Base-by-base conservation (phyloP, 2,888 invertebrate genomes). In the Cecidostiba fungosa region DNA sequence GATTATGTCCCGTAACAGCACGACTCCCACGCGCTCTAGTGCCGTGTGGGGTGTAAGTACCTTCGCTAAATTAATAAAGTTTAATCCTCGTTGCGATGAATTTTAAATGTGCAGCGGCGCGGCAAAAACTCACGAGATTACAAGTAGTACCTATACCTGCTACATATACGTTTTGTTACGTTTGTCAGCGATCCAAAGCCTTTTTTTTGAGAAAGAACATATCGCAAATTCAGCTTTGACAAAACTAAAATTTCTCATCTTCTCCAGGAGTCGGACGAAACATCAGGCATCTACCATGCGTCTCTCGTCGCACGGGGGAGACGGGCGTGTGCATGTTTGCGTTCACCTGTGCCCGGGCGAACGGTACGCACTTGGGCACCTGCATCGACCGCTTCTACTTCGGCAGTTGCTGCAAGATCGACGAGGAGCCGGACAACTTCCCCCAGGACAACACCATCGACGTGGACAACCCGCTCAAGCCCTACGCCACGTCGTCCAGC, bases 341-440 rank as follows among this genome's bases (percentile, higher is more conserved):
- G 86, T 98, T 98, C 93, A 97, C 98, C 90, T 98, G 98, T 92
- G 95, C 97, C 74, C 97, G 98, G 94, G 96, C 97, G 86, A 98
- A 98, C 92, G 98, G 98, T 69, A 97, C 98, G 0, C 98, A 98
- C 91, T 94, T 98, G 88, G 98, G 98, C 47, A 98, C 98, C 1
- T 98, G 98, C 93, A 97, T 98, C 91, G 98, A 98, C 94, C 96
- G 98, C 88, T 98, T 98, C 93, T 98, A 98, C 94, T 98, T 98
- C 92, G 98, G 98, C 82, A 98, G 98, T 50, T 98, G 98, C 92
- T 98, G 98, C 92, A 97, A 96, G 90, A 94, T 98, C 84, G 93
- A 93, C 73, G 93, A 93, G 19, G 96, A 96, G 88, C 94, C 95
- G 80, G 86, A 87, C 19, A 94, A 95, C 0, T 94, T 95, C 78